Evolutionary conservation across 2,113 vertebrate genomes (phyloP).

Genomic region (Raja brachyura): DNA sequence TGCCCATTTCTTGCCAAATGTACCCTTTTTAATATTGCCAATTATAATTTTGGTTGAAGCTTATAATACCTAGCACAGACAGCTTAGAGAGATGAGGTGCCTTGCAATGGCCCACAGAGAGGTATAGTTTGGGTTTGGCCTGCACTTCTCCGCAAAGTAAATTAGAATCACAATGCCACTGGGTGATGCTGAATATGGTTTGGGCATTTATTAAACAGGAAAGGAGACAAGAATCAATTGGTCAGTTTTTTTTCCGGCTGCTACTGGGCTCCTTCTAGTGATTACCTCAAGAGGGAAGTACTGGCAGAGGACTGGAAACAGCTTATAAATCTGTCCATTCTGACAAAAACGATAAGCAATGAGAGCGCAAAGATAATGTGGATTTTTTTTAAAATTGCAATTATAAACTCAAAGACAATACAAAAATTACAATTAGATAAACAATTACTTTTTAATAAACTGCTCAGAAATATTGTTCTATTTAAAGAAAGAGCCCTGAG

Average conservation of each 20-base stretch:
- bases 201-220: background rate
- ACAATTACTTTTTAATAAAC: too few relatives aligned
- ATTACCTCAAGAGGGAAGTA: background rate
- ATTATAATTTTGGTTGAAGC: background rate
- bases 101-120: background rate
- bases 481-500: too few relatives aligned
- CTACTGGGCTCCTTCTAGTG: background rate
- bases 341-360: background rate
- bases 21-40: background rate
- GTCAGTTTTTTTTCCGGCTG: background rate
- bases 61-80: background rate
- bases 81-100: background rate
- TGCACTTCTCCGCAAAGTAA: background rate
- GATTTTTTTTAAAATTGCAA: too few relatives aligned
- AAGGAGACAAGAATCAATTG: background rate
- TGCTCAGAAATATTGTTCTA: too few relatives aligned
- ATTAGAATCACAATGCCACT: background rate
- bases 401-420: too few relatives aligned
- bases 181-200: background rate
- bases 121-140: background rate
- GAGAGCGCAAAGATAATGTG: background rate
- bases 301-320: background rate
- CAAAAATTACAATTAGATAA: too few relatives aligned
- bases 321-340: background rate
- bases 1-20: too few relatives aligned